Evolutionary conservation across 2,113 vertebrate genomes (phyloP).

Genomic region (Psittacara wagleri): DNA sequence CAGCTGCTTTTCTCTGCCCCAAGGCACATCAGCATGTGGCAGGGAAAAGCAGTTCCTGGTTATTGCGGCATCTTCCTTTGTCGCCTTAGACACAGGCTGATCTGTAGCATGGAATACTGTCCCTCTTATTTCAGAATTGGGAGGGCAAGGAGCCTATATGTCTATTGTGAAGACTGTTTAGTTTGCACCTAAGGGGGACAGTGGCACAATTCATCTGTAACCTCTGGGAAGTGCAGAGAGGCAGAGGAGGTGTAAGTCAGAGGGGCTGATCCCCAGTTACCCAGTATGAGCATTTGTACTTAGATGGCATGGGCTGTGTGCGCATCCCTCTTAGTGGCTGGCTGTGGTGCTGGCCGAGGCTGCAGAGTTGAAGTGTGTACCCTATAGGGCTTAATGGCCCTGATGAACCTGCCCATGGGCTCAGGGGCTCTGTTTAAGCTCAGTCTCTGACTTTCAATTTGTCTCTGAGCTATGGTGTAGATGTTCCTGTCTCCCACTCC

Average conservation of each 20-base stretch:
- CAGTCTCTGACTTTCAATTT: background rate
- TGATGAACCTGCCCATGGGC: background rate
- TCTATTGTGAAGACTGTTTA: background rate
- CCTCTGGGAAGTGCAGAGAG: background rate
- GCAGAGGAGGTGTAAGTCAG: background rate
- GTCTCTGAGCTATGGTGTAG: background rate
- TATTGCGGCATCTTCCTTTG: background rate
- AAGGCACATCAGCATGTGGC: background rate
- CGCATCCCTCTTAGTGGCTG: background rate
- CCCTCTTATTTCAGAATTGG: background rate
- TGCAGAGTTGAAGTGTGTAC: background rate
- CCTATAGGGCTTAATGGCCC: background rate
- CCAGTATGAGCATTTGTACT: background rate
- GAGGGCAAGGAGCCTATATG: background rate
- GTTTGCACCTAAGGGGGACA: background rate
- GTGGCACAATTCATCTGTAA: background rate
- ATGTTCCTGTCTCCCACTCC: background rate
- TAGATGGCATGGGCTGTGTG: fast-evolving
- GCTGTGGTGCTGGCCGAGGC: background rate
- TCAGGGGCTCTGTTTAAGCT: background rate
- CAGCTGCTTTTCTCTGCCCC: conserved; percentile 38
- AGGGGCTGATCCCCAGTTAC: background rate
- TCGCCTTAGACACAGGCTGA: background rate
- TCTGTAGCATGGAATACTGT: background rate
- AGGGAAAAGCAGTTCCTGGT: background rate